Conservation (phyloP, 2,888 invertebrate species). For the Pinctada fucata region DNA sequence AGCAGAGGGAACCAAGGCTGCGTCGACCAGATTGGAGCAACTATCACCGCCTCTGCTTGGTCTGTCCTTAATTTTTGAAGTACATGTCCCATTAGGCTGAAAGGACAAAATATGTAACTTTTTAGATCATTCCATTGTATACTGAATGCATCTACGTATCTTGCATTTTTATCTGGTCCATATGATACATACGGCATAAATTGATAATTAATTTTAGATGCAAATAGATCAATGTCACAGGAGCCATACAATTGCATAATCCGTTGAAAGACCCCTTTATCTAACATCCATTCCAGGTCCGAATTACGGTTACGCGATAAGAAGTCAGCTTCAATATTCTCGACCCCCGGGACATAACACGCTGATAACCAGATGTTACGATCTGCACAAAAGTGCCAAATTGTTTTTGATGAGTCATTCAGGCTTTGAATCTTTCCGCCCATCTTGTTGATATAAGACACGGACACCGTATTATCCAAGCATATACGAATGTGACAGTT, state of each 20-base stretch:
- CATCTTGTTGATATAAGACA: constrained; percentile 19
- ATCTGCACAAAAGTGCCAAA: constrained; percentile 37
- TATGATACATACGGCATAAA: constrained; percentile 27
- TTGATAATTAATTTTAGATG: constrained; percentile 33
- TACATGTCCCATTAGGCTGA: constrained; percentile 37
- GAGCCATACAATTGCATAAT: constrained; percentile 1
- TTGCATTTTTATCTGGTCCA: constrained; percentile 33
- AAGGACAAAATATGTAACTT: constrained; percentile 44
- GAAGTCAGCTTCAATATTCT: constrained; percentile 23
- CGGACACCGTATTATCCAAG: constrained; percentile 25
- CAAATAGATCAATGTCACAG: constrained; percentile 39
- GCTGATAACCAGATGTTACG: constrained; percentile 37
- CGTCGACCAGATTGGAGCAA: constrained; percentile 39
- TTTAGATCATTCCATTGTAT: constrained; percentile 31
- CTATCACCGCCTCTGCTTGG: constrained; percentile 27
- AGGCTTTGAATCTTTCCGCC: constrained; percentile 16
- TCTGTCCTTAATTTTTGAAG: constrained; percentile 38
- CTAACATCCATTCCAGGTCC: constrained; percentile 23
- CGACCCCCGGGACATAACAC: constrained; percentile 15
- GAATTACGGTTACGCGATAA: constrained; percentile 7
- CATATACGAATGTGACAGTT: constrained; percentile 15
- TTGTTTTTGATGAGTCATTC: constrained; percentile 16
- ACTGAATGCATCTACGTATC: constrained; percentile 41
- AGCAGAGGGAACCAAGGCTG: constrained; percentile 35
- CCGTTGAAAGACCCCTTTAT: constrained; percentile 19